phyloP scores from a whole-genome alignment of 2,113 vertebrate species.

The Spilogale gracilis region DNA sequence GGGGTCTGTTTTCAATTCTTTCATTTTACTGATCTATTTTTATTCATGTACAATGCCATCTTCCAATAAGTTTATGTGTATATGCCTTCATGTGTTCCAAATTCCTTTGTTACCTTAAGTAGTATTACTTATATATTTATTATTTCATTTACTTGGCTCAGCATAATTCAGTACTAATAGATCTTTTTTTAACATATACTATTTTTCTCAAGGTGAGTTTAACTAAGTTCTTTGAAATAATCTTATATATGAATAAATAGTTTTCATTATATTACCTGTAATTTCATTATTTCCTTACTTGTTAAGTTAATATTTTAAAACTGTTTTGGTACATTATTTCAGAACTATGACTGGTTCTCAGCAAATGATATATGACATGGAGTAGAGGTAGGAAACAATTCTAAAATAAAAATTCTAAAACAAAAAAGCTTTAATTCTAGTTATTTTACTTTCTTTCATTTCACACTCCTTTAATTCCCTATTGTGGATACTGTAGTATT shows the following conservation, averaged over 20 bases:
- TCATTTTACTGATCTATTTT: not conserved
- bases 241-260: not conserved
- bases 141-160: not conserved
- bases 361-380: not conserved
- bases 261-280: not conserved
- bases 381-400: not conserved
- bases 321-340: not conserved
- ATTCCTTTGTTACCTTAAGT: not conserved
- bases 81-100: not conserved
- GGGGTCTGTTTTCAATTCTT: not conserved
- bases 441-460: not conserved
- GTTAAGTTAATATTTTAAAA: not conserved
- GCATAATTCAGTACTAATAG: not conserved
- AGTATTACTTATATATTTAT: not conserved
- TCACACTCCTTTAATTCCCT: not conserved
- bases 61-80: not conserved
- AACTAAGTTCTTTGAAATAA: not conserved
- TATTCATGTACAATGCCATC: not conserved
- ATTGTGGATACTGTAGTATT: not conserved
- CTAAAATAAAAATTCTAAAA: not conserved
- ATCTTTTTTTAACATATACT: not conserved
- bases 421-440: not conserved
- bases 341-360: not conserved
- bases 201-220: not conserved
- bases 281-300: not conserved